These are phyloP conservation scores for Acrocephalus kingi DNA, from an alignment of 2,113 vertebrate species.

Conservation along the genomic window DNA sequence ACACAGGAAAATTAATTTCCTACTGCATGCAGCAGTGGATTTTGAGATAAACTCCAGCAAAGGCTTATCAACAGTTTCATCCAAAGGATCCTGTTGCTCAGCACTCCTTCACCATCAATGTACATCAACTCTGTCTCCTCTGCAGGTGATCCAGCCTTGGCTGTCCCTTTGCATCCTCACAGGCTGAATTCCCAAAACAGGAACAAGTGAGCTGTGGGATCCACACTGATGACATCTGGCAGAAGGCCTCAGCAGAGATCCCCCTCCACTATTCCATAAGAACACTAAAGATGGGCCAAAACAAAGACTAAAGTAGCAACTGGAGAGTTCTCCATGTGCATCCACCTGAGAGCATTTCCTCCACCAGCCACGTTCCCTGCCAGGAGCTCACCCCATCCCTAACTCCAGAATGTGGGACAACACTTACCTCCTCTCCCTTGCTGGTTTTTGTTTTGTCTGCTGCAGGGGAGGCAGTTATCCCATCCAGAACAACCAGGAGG, in stretches of 20 bases:
- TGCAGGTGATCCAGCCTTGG: background rate
- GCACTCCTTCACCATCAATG: background rate
- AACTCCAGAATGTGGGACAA: background rate
- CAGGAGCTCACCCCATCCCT: background rate
- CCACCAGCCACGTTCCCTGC: accelerated
- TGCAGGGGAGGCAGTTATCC: background rate
- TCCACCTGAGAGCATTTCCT: background rate
- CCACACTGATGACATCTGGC: background rate
- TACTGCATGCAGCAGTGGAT: background rate
- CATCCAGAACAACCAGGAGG: background rate
- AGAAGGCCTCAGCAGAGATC: background rate
- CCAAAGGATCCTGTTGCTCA: background rate
- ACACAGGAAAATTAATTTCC: background rate
- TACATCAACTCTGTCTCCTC: background rate
- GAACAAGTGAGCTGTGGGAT: background rate
- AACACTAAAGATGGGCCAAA: background rate
- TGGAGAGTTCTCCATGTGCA: background rate
- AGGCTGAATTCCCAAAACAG: background rate
- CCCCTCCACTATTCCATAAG: background rate
- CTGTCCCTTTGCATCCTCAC: background rate
- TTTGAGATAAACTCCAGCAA: background rate
- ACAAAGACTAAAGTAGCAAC: background rate
- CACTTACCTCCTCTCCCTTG: background rate
- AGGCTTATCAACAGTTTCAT: background rate
- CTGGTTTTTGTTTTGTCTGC: background rate